These are phyloP conservation scores for Anolis sagrei DNA, from an alignment of 2,113 vertebrate species.

Conservation along the genomic window DNA sequence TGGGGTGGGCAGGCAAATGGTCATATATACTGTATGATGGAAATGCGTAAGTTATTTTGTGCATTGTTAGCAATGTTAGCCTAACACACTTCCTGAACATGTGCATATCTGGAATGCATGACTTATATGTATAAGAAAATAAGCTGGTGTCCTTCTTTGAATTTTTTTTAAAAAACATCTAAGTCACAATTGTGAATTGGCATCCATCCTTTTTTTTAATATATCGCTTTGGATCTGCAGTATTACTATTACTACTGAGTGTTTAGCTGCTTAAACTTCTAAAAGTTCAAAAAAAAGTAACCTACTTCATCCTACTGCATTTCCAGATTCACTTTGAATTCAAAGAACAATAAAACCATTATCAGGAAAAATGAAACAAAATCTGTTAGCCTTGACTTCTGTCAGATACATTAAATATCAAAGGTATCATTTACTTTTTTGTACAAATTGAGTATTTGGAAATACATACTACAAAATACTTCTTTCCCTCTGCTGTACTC, in stretches of 20 bases:
- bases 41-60: background rate
- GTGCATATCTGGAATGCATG: background rate
- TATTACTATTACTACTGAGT: rapidly evolving
- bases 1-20: no score
- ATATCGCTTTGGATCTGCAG: background rate
- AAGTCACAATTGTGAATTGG: background rate
- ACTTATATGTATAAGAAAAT: background rate
- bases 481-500: background rate
- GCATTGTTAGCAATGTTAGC: background rate
- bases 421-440: constrained; percentile 13
- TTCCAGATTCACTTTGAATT: constrained; percentile 26
- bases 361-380: constrained; percentile 37
- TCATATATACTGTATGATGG: no score
- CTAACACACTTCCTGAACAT: background rate
- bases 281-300: background rate
- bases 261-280: background rate
- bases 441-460: constrained; percentile 26
- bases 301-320: constrained; percentile 12
- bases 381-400: constrained; percentile 33
- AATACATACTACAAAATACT: background rate
- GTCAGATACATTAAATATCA: constrained; percentile 21
- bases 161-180: background rate
- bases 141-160: background rate
- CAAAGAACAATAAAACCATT: constrained; percentile 11
- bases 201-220: background rate